These are phyloP conservation scores for Himantopus leucocephalus DNA, from an alignment of 2,113 vertebrate species.

Conservation along the genomic window DNA sequence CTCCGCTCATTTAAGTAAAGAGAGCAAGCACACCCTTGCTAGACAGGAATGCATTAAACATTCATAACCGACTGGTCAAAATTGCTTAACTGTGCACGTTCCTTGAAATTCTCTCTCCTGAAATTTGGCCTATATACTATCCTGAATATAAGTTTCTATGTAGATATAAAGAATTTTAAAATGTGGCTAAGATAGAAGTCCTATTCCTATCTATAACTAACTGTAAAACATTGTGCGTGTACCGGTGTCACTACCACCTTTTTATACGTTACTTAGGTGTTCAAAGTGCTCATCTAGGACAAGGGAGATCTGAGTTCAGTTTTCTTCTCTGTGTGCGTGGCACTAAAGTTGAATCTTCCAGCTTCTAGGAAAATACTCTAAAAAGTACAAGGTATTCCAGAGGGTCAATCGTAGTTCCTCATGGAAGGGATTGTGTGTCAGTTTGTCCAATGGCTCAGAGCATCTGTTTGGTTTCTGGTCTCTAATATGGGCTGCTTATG, in stretches of 20 bases:
- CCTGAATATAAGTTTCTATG: background rate
- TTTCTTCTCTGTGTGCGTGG: background rate
- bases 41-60: background rate
- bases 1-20: background rate
- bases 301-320: background rate
- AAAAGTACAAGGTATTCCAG: background rate
- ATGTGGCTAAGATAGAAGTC: background rate
- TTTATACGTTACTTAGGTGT: background rate
- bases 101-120: background rate
- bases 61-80: background rate
- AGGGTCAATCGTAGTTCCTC: background rate
- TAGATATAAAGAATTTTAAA: background rate
- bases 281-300: background rate
- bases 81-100: background rate
- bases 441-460: background rate
- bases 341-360: background rate
- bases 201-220: background rate
- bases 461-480: background rate
- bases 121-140: background rate
- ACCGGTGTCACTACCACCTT: background rate
- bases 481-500: background rate
- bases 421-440: background rate
- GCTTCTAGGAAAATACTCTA: background rate
- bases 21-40: background rate
- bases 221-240: fast-evolving